These are phyloP conservation scores for Argyresthia goedartella DNA, from an alignment of 2,888 invertebrate genomes.

Conservation along the genomic window DNA sequence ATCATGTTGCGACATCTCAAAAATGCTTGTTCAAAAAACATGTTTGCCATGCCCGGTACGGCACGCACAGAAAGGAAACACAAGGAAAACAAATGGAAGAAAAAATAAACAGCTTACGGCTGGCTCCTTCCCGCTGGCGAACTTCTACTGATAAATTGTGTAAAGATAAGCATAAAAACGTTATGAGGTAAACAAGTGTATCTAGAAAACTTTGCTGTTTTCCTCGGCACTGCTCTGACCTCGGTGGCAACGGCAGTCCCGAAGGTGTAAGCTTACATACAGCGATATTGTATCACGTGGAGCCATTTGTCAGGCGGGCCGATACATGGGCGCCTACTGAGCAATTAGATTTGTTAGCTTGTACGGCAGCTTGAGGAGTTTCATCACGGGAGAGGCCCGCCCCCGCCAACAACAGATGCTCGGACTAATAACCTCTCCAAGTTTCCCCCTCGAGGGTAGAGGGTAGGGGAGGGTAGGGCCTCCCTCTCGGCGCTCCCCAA, in stretches of 20 bases:
- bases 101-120: conserved; percentile 71
- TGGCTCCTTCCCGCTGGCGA: conserved; percentile 68
- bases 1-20: conserved; percentile 69
- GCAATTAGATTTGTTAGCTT: conserved; percentile 72
- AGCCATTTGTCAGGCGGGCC: conserved; percentile 54
- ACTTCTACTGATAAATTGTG: conserved; percentile 67
- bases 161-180: conserved; percentile 71
- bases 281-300: conserved; percentile 33
- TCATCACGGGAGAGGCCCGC: conserved; percentile 45
- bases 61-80: conserved; percentile 59
- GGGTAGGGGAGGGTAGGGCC: conserved; percentile 13
- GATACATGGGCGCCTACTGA: conserved; percentile 64
- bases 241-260: background rate
- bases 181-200: conserved; percentile 47
- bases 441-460: conserved; percentile 32
- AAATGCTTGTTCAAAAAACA: conserved; percentile 70
- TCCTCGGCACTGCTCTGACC: background rate
- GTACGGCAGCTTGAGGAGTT: conserved; percentile 55
- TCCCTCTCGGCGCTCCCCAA: conserved; percentile 72
- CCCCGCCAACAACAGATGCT: conserved; percentile 73
- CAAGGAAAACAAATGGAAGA: conserved; percentile 62
- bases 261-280: background rate
- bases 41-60: conserved; percentile 60
- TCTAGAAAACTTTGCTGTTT: background rate
- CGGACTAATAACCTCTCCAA: conserved; percentile 73